phyloP scores from a whole-genome alignment of 2,888 invertebrate genomes.

The Athetis lepigone region DNA sequence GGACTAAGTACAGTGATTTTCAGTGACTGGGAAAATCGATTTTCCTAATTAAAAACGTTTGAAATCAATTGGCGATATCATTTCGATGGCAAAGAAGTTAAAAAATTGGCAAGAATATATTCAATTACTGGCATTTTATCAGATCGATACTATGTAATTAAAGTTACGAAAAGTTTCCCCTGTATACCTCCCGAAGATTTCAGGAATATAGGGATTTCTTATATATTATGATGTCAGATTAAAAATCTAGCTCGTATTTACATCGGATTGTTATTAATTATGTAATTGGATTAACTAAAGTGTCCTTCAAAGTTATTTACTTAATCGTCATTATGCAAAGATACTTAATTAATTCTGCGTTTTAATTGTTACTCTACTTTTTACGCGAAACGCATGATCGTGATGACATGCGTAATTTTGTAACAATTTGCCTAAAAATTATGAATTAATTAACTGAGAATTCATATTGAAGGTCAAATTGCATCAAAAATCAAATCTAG shows the following conservation, averaged over 20 bases:
- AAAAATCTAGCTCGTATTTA: not conserved
- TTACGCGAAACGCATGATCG: conserved; percentile 6
- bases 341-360: conserved; percentile 12
- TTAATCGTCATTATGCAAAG: conserved; percentile 20
- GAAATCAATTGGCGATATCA: too few relatives aligned
- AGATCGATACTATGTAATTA: too few relatives aligned
- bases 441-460: not conserved
- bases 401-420: conserved; percentile 9
- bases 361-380: conserved; percentile 29
- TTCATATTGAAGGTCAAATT: not conserved
- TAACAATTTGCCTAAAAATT: not conserved
- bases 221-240: not conserved
- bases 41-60: too few relatives aligned
- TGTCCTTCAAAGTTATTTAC: conserved; percentile 37
- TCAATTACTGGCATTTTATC: too few relatives aligned
- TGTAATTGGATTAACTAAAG: conserved; percentile 3
- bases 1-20: conserved; percentile 3
- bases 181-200: not conserved
- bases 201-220: not conserved
- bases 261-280: conserved; percentile 4
- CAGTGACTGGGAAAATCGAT: too few relatives aligned
- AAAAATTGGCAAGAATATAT: too few relatives aligned
- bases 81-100: too few relatives aligned
- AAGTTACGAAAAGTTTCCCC: too few relatives aligned
- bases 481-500: not conserved